Conservation (phyloP, 2,797 vertebrate genomes). For the Gymnothorax javanicus region DNA sequence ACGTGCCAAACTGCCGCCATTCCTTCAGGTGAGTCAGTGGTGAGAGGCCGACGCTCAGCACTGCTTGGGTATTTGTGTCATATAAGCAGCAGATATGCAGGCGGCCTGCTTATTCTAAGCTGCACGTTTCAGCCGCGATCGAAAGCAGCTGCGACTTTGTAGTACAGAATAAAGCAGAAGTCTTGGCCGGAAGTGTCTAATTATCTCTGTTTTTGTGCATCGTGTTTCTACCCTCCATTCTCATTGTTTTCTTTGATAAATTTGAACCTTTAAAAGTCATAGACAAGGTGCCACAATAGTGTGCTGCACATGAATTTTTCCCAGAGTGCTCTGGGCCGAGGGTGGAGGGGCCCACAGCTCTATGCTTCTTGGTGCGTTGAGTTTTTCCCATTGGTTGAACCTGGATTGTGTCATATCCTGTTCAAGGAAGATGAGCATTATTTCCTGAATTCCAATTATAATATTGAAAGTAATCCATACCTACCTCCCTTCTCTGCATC, state of each 20-base stretch:
- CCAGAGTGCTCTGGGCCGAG: neutral
- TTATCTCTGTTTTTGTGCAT: constrained; percentile 53
- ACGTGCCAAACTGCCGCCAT: constrained; percentile 55
- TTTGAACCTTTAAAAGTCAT: constrained; percentile 9
- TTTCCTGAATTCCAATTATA: neutral
- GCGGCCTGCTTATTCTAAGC: constrained; percentile 57
- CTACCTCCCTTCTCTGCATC: neutral
- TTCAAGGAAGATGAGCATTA: neutral
- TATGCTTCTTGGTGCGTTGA: neutral
- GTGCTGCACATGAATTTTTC: neutral
- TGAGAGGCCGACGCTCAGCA: constrained; percentile 50
- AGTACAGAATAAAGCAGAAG: constrained; percentile 13
- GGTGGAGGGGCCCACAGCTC: neutral
- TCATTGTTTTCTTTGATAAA: neutral
- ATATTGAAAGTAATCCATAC: neutral
- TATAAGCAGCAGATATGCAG: constrained; percentile 50
- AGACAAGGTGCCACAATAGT: constrained; percentile 4
- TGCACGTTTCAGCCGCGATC: constrained; percentile 44
- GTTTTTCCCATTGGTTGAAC: neutral
- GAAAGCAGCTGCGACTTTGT: constrained; percentile 44
- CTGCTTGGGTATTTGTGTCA: constrained; percentile 37
- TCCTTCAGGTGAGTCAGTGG: constrained; percentile 57
- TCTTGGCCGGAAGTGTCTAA: constrained; percentile 46
- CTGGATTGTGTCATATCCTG: constrained; percentile 5
- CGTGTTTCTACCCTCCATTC: constrained; percentile 28